These are phyloP conservation scores for Drosophila nr. perissopoda DNA, from an alignment of 2,888 invertebrate species.

Conservation along the genomic window DNA sequence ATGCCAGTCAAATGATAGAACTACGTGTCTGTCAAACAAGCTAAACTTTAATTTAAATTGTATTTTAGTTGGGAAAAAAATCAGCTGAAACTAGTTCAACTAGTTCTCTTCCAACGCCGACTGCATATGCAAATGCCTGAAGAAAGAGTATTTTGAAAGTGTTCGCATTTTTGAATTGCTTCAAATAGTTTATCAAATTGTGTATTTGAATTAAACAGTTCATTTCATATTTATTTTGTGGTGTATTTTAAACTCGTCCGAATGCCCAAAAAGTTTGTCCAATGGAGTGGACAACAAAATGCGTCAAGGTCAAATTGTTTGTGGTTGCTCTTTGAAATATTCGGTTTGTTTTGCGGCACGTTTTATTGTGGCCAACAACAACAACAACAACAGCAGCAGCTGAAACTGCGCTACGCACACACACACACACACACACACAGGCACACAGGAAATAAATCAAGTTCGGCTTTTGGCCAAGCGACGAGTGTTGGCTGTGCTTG, in stretches of 20 bases:
- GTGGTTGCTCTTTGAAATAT: constrained; percentile 22
- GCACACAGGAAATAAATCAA: constrained; percentile 74
- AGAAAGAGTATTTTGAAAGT: background rate
- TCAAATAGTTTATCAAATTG: background rate
- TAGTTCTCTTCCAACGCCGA: background rate
- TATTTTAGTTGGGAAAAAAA: background rate
- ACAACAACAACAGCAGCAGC: constrained; percentile 15
- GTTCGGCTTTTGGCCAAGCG: constrained; percentile 63
- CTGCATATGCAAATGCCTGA: background rate
- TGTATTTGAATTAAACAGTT: constrained; percentile 1
- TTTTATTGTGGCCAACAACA: constrained; percentile 60
- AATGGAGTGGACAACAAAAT: constrained; percentile 47
- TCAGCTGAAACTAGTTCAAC: background rate
- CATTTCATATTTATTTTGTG: background rate
- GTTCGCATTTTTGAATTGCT: background rate
- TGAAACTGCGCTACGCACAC: constrained; percentile 8
- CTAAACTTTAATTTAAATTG: background rate
- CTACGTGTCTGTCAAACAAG: background rate
- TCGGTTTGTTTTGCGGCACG: constrained; percentile 67
- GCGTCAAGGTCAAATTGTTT: constrained; percentile 56
- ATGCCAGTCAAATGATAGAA: background rate
- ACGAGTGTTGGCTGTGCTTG: constrained; percentile 22
- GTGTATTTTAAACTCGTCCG: constrained; percentile 23
- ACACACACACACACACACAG: background rate
- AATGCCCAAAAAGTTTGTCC: constrained; percentile 21